Conservation (phyloP, 2,888 invertebrate species). For the Doris montereyensis region DNA sequence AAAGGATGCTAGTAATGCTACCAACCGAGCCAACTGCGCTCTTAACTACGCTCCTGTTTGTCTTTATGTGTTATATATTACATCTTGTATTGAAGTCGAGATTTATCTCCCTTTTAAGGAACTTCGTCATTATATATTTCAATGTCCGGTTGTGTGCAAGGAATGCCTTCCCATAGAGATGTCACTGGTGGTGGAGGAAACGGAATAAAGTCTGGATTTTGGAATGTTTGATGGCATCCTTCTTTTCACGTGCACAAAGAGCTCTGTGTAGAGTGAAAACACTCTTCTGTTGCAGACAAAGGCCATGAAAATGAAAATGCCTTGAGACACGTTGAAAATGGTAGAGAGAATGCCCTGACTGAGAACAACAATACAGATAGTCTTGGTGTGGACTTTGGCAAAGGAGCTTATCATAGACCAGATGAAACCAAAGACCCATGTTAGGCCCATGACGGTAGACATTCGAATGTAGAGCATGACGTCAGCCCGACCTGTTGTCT, state of each 20-base stretch:
- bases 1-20: too few species aligned
- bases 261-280: conserved; percentile 49
- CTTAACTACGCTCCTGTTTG: too few species aligned
- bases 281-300: conserved; percentile 63
- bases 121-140: too few species aligned
- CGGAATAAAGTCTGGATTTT: not conserved
- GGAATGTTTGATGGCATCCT: not conserved
- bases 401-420: conserved; percentile 62
- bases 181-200: not conserved
- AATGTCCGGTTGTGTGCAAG: too few species aligned
- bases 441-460: conserved; percentile 69
- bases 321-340: conserved; percentile 64
- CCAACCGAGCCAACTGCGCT: too few species aligned
- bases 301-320: conserved; percentile 64
- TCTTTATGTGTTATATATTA: too few species aligned
- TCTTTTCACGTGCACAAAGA: conserved; percentile 36
- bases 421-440: conserved; percentile 66
- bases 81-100: too few species aligned
- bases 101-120: too few species aligned
- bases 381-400: conserved; percentile 44
- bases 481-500: conserved; percentile 57
- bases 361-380: conserved; percentile 56
- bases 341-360: conserved; percentile 59
- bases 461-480: conserved; percentile 65
- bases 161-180: too few species aligned